Percentiles rank a stretch among this genome's conserved stretches.
phyloP scores from a whole-genome alignment of 2,797 vertebrate species.

The Pteronotus mesoamericanus region DNA sequence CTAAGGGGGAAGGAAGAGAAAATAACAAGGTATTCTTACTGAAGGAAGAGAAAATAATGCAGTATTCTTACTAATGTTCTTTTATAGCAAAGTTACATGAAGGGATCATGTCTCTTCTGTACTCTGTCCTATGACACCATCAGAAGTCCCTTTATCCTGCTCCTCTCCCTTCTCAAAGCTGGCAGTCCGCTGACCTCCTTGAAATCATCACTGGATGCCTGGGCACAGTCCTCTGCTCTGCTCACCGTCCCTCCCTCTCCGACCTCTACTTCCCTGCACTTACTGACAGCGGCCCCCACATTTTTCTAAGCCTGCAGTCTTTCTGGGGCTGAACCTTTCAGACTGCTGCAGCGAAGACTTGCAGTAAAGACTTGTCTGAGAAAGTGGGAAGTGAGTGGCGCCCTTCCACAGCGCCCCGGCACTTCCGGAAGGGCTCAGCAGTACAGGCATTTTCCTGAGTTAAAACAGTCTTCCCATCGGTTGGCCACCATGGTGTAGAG shows the following conservation, averaged over 20 bases:
- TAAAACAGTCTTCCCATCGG: background rate
- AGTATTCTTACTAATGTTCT: background rate
- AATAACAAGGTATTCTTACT: background rate
- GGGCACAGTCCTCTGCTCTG: background rate
- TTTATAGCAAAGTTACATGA: background rate
- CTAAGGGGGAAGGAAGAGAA: background rate
- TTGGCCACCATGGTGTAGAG: background rate
- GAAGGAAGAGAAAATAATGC: background rate
- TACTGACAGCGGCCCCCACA: background rate
- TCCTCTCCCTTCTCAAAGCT: background rate
- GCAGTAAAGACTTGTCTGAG: background rate
- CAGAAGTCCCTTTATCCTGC: background rate
- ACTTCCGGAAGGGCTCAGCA: background rate
- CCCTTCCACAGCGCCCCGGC: background rate
- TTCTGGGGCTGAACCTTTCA: background rate
- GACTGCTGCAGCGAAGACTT: background rate
- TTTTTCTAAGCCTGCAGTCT: background rate
- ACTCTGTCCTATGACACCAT: background rate
- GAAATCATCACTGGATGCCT: background rate
- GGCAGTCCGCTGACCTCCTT: background rate
- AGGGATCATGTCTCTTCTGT: background rate
- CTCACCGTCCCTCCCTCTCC: background rate
- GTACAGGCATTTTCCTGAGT: background rate
- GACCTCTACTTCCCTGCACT: background rate
- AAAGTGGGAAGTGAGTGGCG: background rate